Percentiles rank a stretch among this genome's conserved stretches.
These are phyloP conservation scores for Rotaria macrura DNA, from an alignment of 2,888 invertebrate genomes.

Conservation along the genomic window DNA sequence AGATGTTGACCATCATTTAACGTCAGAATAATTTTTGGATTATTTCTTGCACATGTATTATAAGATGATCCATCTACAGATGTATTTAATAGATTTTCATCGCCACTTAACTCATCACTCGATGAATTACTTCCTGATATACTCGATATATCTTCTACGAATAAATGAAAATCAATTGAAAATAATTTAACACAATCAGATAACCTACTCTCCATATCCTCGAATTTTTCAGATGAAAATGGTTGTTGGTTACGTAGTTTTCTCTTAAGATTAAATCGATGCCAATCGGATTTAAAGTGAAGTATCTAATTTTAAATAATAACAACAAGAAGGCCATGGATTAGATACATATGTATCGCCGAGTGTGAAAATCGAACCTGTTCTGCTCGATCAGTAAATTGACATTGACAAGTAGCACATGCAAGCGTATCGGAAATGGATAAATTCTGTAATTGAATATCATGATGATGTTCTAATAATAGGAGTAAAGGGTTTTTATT, in stretches of 20 bases:
- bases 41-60: constrained; percentile 37
- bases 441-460: background rate
- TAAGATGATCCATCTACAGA: constrained; percentile 34
- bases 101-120: constrained; percentile 43
- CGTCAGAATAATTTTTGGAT: constrained; percentile 65
- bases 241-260: constrained; percentile 57
- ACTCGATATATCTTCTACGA: constrained; percentile 58
- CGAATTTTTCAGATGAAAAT: constrained; percentile 57
- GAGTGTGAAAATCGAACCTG: background rate
- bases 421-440: background rate
- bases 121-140: constrained; percentile 52
- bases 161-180: constrained; percentile 23
- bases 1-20: constrained; percentile 61
- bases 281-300: constrained; percentile 74
- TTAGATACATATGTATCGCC: no score
- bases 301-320: constrained; percentile 54
- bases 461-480: background rate
- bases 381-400: background rate
- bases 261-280: constrained; percentile 68
- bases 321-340: background rate
- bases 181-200: background rate
- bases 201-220: constrained; percentile 41
- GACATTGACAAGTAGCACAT: background rate
- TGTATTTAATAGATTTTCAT: constrained; percentile 31
- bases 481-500: background rate